Conservation (phyloP, 2,797 vertebrate species). For the Balearica regulorum region DNA sequence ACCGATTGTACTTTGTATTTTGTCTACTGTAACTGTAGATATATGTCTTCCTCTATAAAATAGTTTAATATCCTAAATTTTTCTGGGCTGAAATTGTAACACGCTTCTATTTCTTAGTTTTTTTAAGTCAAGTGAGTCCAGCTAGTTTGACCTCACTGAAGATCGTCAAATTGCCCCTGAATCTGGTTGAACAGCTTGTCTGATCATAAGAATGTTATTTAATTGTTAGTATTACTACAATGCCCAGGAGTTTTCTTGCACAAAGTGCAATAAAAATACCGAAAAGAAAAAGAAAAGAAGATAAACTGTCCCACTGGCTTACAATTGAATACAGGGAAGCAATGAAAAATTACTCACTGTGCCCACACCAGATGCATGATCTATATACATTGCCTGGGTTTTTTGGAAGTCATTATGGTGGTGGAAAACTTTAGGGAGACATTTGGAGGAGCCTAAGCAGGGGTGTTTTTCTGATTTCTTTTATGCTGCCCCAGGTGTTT, state of each 20-base stretch:
- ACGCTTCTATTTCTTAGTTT: not conserved
- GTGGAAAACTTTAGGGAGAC: not conserved
- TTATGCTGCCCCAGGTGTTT: not conserved
- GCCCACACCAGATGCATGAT: accelerated
- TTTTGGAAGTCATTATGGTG: not conserved
- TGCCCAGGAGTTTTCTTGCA: not conserved
- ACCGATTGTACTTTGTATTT: not conserved
- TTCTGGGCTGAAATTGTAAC: not conserved
- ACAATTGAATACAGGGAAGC: not conserved
- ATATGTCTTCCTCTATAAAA: not conserved
- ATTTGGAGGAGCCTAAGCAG: not conserved
- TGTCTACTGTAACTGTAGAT: not conserved
- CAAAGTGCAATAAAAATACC: not conserved
- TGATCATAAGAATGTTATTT: not conserved
- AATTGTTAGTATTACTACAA: not conserved
- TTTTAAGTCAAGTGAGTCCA: not conserved
- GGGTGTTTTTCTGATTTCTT: not conserved
- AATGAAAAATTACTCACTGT: not conserved
- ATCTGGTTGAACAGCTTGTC: not conserved
- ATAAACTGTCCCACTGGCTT: not conserved
- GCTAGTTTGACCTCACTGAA: not conserved
- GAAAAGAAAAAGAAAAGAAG: not conserved
- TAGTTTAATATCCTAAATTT: not conserved
- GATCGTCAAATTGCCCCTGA: not conserved
- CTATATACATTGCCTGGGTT: not conserved